Conservation (phyloP, 2,888 invertebrate species). For the Sarcophaga rosellei region DNA sequence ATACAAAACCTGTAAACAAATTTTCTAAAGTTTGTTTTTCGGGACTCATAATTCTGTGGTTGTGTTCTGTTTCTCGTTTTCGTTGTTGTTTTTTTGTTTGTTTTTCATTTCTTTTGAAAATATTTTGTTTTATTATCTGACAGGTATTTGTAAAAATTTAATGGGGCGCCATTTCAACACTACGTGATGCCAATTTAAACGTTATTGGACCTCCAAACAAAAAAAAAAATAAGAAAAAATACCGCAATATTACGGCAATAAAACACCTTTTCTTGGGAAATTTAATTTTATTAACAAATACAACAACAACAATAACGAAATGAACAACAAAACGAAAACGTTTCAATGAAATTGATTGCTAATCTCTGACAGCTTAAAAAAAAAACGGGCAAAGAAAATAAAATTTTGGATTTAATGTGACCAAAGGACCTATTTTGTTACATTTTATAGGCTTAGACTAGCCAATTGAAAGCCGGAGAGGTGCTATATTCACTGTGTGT, state of each 20-base stretch:
- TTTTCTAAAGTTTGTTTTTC: slow-evolving; percentile 49
- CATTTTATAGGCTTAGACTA: no score
- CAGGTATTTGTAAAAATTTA: slow-evolving; percentile 14
- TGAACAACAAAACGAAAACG: no score
- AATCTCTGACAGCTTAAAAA: no score
- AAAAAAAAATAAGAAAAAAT: not conserved
- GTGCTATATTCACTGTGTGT: no score
- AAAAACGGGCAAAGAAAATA: no score
- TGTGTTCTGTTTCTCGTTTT: slow-evolving; percentile 2
- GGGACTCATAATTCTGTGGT: slow-evolving; percentile 51
- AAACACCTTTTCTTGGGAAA: not conserved
- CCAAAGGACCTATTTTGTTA: no score
- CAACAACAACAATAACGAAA: no score
- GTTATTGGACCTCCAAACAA: not conserved
- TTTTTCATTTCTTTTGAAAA: not conserved
- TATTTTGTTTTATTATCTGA: slow-evolving; percentile 1
- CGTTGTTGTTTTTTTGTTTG: slow-evolving; percentile 56
- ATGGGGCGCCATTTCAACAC: slow-evolving; percentile 48
- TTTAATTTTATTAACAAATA: no score
- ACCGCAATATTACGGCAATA: not conserved
- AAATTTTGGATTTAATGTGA: no score
- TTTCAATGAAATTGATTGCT: no score
- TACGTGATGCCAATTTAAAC: slow-evolving; percentile 53
- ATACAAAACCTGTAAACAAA: slow-evolving; percentile 16
- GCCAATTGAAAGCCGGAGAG: no score